Percentiles rank a stretch among this genome's conserved stretches.
Evolutionary conservation across 2,888 invertebrate genomes (phyloP).

Genomic region (Tetranychus piercei): DNA sequence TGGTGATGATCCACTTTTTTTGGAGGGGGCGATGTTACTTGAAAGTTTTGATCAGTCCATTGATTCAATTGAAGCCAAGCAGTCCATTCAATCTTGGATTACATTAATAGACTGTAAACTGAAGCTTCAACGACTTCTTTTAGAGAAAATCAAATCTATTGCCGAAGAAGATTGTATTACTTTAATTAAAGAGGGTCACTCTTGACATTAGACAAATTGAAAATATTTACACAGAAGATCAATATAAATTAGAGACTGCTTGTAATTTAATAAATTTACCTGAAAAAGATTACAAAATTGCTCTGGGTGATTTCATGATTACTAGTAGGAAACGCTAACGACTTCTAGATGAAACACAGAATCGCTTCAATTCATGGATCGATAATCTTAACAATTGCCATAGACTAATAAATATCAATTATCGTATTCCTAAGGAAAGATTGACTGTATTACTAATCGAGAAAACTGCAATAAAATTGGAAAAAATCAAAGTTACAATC

Average conservation of each 20-base stretch:
- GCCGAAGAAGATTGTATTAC: conserved; percentile 2
- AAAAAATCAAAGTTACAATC: not conserved
- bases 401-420: not conserved
- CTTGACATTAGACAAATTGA: not conserved
- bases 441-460: not conserved
- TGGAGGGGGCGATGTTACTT: not conserved
- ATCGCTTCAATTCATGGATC: conserved; percentile 6
- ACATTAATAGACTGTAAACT: not conserved
- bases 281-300: not conserved
- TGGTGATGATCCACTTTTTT: not conserved
- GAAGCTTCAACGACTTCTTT: conserved; percentile 1
- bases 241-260: not conserved
- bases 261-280: not conserved
- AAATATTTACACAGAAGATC: conserved; percentile 7
- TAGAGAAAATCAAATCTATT: not conserved
- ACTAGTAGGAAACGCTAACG: not conserved
- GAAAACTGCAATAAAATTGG: not conserved
- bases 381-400: not conserved
- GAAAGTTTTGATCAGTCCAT: not conserved
- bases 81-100: not conserved
- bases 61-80: not conserved
- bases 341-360: not conserved
- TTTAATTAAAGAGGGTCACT: not conserved
- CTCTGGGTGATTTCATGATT: not conserved
- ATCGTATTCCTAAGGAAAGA: not conserved